Base-by-base conservation (phyloP, 2,888 invertebrate genomes). In the Phania funesta region DNA sequence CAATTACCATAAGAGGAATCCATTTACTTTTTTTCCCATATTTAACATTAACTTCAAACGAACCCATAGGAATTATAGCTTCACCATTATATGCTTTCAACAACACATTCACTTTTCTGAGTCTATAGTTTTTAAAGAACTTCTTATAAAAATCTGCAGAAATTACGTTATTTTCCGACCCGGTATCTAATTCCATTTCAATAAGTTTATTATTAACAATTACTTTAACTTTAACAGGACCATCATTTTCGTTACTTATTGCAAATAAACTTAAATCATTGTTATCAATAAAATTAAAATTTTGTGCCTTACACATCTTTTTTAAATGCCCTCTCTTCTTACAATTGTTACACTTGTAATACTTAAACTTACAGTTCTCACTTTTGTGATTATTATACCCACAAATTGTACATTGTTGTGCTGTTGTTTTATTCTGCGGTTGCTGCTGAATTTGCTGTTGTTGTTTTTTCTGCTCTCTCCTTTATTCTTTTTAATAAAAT, bases 291-390 rank as follows among this genome's bases (percentile, higher is more conserved):
- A 67, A 64, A 65, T 74, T 60, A n/a, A 65, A 20, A 50, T 56
- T 65, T 73, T 75, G 62, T 6, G 11, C 24, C 24, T 32, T 64
- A 16, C 80, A 83, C 74, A 83, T 74, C 83, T 83, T 80, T 35
- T 80, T 80, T 20, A 82, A 68, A 70, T 84, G 76, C 9, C 80
- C 80, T 56, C 35, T 65, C 29, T 80, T 18, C 20, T 46, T 46
- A 20, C 20, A 46, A 1, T 46, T 3, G 9, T 29, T 29, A 29
- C 29, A 29, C 29, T 18, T 29, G 29, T 29, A 29, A 29, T 29
- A 29, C 7, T 29, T 29, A 29, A 29, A 29, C 29, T 29, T 29
- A 29, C 29, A 29, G 29, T 7, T 29, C 29, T 29, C 29, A 9
- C 52, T 74, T 0, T 41, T 70, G n/a, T n/a, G n/a, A n/a, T n/a